phyloP scores from a whole-genome alignment of 2,797 vertebrate species.

The Oceanodroma leucorhoa region DNA sequence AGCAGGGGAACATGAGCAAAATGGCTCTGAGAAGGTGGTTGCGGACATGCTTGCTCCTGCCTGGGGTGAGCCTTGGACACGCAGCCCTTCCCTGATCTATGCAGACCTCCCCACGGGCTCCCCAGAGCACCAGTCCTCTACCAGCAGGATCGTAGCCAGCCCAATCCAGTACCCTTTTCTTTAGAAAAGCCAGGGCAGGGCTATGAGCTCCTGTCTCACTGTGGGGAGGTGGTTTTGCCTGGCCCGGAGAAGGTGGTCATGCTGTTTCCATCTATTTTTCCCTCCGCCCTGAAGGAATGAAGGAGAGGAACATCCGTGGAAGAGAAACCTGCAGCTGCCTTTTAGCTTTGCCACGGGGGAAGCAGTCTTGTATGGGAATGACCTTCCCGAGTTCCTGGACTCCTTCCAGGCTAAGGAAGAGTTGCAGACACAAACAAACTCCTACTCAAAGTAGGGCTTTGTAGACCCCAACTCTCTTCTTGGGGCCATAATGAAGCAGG shows the following conservation, averaged over 20 bases:
- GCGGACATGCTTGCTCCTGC: not conserved
- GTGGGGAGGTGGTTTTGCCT: no score
- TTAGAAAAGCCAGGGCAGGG: not conserved
- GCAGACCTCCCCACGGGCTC: not conserved
- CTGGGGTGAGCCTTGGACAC: not conserved
- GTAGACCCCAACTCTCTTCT: slow-evolving; percentile 77
- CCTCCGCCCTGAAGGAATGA: slow-evolving; percentile 72
- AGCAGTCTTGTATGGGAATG: slow-evolving; percentile 80
- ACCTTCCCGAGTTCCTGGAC: slow-evolving; percentile 62
- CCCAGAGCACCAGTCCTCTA: not conserved
- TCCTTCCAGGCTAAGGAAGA: slow-evolving; percentile 56
- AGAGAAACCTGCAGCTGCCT: slow-evolving; percentile 81
- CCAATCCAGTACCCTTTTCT: not conserved
- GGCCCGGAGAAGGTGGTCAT: not conserved
- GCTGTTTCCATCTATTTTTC: not conserved
- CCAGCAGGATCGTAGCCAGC: not conserved
- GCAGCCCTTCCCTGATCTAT: not conserved
- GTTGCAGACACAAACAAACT: slow-evolving; percentile 65
- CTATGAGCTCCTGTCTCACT: no score
- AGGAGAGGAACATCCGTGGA: slow-evolving; percentile 81
- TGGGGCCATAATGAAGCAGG: slow-evolving; percentile 81
- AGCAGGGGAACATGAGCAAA: not conserved
- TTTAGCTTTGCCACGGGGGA: slow-evolving; percentile 84
- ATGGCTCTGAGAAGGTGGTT: not conserved
- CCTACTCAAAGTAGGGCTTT: not conserved